Evolutionary conservation across 2,113 vertebrate genomes (phyloP).

Genomic region (Tursiops truncatus): DNA sequence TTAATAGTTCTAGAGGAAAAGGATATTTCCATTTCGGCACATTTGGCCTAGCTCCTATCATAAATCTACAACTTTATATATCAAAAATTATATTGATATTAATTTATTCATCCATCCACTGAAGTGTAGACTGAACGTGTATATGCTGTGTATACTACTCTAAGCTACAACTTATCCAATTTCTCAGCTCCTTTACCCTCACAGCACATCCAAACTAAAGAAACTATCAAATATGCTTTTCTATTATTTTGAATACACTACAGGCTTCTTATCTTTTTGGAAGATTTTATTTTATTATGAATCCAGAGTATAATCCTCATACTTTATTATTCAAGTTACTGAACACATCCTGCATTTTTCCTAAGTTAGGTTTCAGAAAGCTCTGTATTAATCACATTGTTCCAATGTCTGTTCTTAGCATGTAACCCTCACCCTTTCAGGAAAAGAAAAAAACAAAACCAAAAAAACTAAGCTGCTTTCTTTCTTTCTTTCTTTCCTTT

Average conservation of each 20-base stretch:
- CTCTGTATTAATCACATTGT: background rate
- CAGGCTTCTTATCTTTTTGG: background rate
- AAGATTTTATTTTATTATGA: background rate
- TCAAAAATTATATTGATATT: background rate
- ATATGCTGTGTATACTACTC: background rate
- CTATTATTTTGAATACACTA: background rate
- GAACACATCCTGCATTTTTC: background rate
- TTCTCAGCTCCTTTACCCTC: background rate
- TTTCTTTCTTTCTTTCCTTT: too few species aligned
- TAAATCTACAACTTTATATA: background rate
- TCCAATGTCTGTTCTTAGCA: background rate
- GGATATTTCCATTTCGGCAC: background rate
- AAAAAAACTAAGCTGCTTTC: background rate
- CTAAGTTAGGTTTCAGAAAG: background rate
- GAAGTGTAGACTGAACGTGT: background rate
- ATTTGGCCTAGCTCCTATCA: background rate
- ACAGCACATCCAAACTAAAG: background rate
- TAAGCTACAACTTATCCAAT: background rate
- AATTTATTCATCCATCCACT: background rate
- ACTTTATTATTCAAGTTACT: background rate
- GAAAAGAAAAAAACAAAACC: background rate
- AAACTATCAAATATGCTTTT: background rate
- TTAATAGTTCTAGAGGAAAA: slow-evolving; percentile 9
- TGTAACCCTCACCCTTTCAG: background rate
- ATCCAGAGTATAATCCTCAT: background rate